phyloP scores from a whole-genome alignment of 2,797 vertebrate genomes.

The Nyctibius grandis region DNA sequence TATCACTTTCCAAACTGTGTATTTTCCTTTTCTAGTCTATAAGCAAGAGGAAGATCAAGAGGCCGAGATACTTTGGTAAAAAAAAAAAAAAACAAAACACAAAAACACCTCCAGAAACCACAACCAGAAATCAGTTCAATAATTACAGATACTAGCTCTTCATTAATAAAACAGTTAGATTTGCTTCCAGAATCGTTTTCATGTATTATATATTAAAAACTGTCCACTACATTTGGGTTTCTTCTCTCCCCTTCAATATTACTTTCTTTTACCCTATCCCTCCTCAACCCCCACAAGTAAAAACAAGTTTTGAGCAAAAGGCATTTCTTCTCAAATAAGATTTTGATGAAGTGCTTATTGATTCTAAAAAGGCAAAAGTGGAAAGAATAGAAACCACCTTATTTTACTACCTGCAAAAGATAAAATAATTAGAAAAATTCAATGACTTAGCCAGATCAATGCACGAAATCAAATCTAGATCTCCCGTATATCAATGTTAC shows the following conservation, averaged over 20 bases:
- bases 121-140: background rate
- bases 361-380: background rate
- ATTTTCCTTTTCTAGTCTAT: background rate
- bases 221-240: background rate
- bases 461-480: too few relatives aligned
- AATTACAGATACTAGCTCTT: too few relatives aligned
- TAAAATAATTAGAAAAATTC: too few relatives aligned
- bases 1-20: background rate
- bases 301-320: background rate
- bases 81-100: background rate
- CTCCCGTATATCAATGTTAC: too few relatives aligned
- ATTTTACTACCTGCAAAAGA: background rate
- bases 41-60: background rate
- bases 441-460: too few relatives aligned
- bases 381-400: background rate
- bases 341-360: background rate
- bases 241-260: background rate
- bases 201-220: background rate
- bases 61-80: background rate
- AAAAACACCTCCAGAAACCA: background rate
- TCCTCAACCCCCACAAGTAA: background rate
- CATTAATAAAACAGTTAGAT: background rate
- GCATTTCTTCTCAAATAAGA: background rate
- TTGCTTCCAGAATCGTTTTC: background rate
- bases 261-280: background rate